Base-by-base conservation (phyloP, 2,797 vertebrate species). In the Holocentrus rufus region DNA sequence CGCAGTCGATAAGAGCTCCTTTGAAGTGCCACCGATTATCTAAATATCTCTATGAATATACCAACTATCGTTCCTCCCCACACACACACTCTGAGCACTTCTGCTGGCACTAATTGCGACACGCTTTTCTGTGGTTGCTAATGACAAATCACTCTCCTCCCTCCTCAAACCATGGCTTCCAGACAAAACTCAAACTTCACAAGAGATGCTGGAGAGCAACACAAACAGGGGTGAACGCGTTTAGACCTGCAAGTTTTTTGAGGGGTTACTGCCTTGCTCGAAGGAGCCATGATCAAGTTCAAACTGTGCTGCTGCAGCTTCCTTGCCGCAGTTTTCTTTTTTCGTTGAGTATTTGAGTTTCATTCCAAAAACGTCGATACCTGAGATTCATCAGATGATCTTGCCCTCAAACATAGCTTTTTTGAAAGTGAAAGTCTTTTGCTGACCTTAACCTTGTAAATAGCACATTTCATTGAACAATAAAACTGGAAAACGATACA, bases 1-100 rank as follows among this genome's bases (percentile, higher is more conserved):
- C 87, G 3, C 44, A 10, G 44, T 74, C 79, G 91, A 92, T 93
- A 89, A 56, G 20, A 64, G 69, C 61, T 82, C 83, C 86, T 90
- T 89, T 91, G 89, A 92, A 91, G 89, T 89, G 81, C 66, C 27
- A 59, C 79, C 14, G 81, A 89, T 91, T 87, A 93, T 92, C 87
- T 81, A 59, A 87, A 89, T 82, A 92, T 91, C 91, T 89, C 74
- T 66, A 65, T 81, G 80, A 89, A 85, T 72, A 85, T 77, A 85
- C 71, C 36, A 77, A 78, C 88, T 86, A 89, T 88, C 85, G 72
- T 81, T 76, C 68, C 77, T 74, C 70, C 62, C 83, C 88, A 84
- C 80, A 84, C 75, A 30, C 69, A 81, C 68, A 79, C 86, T 83
- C 57, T 66, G 22, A 85, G 68, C 77, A 64, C 69, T 85, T 84